Conservation (phyloP, 2,797 vertebrate species). For the Peromyscus aztecus region DNA sequence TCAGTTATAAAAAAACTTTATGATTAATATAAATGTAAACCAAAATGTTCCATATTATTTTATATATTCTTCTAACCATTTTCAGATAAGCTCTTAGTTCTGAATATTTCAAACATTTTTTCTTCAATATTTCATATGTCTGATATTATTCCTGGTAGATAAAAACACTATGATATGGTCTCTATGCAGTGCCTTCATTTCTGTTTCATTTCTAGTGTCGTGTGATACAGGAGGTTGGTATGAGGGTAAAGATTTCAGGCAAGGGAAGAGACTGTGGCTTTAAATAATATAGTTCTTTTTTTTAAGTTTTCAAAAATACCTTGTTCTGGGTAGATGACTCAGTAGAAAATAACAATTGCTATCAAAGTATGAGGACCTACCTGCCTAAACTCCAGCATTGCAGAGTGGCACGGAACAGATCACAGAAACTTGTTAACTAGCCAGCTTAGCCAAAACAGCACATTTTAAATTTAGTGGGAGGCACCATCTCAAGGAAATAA, state of each 20-base stretch:
- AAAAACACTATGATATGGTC: neutral
- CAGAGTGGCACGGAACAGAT: neutral
- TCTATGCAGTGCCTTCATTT: neutral
- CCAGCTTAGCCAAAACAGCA: neutral
- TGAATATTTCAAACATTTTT: constrained; percentile 39
- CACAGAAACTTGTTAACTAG: neutral
- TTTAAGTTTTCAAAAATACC: neutral
- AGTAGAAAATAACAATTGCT: neutral
- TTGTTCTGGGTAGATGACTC: neutral
- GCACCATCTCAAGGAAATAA: neutral
- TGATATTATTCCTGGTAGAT: neutral
- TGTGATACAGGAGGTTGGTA: neutral
- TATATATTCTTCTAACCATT: neutral
- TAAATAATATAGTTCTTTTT: constrained; percentile 8
- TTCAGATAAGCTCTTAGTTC: neutral
- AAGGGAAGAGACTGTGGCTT: constrained; percentile 15
- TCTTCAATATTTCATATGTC: neutral
- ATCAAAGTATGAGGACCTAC: neutral
- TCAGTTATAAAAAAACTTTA: neutral
- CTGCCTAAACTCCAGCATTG: neutral
- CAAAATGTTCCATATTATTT: constrained; percentile 24
- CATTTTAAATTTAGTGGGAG: neutral
- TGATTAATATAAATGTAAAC: constrained; percentile 21
- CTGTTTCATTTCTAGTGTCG: neutral
- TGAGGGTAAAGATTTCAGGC: neutral